Percentiles rank a stretch among this genome's conserved stretches.
phyloP scores from a whole-genome alignment of 2,797 vertebrate genomes.

The Muscicapa comitata region DNA sequence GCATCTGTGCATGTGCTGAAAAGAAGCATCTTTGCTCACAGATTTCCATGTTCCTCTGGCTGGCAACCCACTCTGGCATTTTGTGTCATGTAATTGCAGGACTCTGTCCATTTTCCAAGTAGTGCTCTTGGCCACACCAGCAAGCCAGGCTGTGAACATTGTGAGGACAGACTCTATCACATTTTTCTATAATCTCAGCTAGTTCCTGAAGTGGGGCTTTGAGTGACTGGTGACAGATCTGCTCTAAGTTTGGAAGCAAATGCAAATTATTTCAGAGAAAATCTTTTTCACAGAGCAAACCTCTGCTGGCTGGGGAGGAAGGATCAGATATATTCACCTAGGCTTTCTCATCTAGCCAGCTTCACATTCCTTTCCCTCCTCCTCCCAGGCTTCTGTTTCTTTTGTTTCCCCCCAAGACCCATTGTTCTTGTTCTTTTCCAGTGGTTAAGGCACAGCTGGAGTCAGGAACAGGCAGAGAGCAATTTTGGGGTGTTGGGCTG shows the following conservation, averaged over 20 bases:
- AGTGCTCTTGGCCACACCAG: neutral
- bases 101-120: neutral
- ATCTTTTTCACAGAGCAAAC: slow-evolving; percentile 47
- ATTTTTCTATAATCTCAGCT: neutral
- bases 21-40: neutral
- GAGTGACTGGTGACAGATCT: slow-evolving; percentile 41
- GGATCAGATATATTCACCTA: slow-evolving; percentile 54
- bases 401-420: neutral
- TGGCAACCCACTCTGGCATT: neutral
- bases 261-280: slow-evolving; percentile 39
- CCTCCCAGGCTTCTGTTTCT: slow-evolving; percentile 14
- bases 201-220: neutral
- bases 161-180: neutral
- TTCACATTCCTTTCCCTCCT: slow-evolving; percentile 37
- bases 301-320: slow-evolving; percentile 28
- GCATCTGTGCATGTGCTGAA: neutral
- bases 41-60: neutral
- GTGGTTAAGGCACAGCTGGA: neutral
- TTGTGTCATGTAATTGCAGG: neutral
- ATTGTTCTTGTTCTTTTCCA: neutral
- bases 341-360: slow-evolving; percentile 47
- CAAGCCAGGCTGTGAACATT: neutral
- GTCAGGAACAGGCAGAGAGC: neutral
- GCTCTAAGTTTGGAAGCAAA: slow-evolving; percentile 29
- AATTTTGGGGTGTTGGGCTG: neutral